Conservation (phyloP, 2,797 vertebrate genomes). For the Coracias cyanogaster region DNA sequence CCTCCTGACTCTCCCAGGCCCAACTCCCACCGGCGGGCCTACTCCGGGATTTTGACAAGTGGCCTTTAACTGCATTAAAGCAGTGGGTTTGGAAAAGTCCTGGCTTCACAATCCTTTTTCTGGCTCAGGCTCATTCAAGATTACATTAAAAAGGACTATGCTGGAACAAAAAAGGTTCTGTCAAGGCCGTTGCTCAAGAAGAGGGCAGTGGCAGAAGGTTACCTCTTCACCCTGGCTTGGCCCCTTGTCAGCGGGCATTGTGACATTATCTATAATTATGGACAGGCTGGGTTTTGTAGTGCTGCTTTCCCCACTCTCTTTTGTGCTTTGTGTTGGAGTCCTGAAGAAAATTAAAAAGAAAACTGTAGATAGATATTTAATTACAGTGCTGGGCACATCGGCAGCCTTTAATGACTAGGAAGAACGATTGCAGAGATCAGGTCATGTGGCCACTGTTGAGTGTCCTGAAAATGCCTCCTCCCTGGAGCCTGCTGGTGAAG, state of each 20-base stretch:
- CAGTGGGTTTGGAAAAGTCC: neutral
- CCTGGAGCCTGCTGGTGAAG: neutral
- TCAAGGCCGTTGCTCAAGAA: neutral
- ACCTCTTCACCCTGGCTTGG: neutral
- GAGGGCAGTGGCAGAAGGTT: neutral
- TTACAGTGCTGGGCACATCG: neutral
- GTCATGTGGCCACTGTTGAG: neutral
- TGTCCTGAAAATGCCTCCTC: neutral
- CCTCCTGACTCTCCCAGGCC: neutral
- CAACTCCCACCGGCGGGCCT: fast-evolving
- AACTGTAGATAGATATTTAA: neutral
- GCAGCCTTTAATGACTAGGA: neutral
- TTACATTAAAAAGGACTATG: neutral
- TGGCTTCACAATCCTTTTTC: neutral
- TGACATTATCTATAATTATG: neutral
- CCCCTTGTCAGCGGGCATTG: neutral
- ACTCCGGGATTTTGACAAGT: neutral
- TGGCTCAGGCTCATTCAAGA: neutral
- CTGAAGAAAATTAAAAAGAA: neutral
- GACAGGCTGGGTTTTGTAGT: neutral
- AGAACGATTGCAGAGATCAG: neutral
- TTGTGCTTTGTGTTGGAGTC: slow-evolving; percentile 14
- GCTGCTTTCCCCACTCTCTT: neutral
- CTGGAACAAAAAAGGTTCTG: neutral
- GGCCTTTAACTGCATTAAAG: neutral